These are phyloP conservation scores for Pangasius macronema DNA, from an alignment of 2,797 vertebrate species.

Conservation along the genomic window DNA sequence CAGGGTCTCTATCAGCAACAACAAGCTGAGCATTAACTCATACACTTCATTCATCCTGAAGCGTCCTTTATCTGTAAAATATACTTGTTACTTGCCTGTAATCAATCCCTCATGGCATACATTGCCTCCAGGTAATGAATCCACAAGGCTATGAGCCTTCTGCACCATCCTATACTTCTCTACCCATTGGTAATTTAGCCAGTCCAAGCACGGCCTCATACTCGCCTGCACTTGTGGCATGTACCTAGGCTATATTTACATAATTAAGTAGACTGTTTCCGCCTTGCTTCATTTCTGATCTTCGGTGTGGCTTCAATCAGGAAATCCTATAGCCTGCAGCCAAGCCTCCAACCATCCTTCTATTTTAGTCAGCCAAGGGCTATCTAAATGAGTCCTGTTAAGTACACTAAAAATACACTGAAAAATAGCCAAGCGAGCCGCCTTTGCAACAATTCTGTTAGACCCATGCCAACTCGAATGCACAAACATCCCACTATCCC, in stretches of 20 bases:
- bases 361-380: not conserved
- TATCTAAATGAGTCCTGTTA: not conserved
- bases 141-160: slow-evolving; percentile 47
- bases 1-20: slow-evolving; percentile 34
- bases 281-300: not conserved
- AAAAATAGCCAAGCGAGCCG: not conserved
- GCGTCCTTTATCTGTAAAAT: not conserved
- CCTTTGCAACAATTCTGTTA: slow-evolving; percentile 15
- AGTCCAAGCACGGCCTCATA: slow-evolving; percentile 20
- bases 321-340: not conserved
- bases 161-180: slow-evolving; percentile 47
- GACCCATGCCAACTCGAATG: slow-evolving; percentile 9
- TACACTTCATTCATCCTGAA: not conserved
- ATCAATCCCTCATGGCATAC: slow-evolving; percentile 9
- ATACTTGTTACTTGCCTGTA: not conserved
- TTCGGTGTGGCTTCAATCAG: not conserved
- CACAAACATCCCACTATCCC: slow-evolving; percentile 24
- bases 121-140: slow-evolving; percentile 53
- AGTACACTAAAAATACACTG: not conserved
- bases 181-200: slow-evolving; percentile 51
- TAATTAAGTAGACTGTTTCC: slow-evolving; percentile 37
- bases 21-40: not conserved
- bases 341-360: not conserved
- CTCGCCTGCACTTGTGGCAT: slow-evolving; percentile 48
- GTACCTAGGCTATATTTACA: slow-evolving; percentile 45